Evolutionary conservation across 2,888 invertebrate genomes (phyloP).

Genomic region (Conus canariensis): DNA sequence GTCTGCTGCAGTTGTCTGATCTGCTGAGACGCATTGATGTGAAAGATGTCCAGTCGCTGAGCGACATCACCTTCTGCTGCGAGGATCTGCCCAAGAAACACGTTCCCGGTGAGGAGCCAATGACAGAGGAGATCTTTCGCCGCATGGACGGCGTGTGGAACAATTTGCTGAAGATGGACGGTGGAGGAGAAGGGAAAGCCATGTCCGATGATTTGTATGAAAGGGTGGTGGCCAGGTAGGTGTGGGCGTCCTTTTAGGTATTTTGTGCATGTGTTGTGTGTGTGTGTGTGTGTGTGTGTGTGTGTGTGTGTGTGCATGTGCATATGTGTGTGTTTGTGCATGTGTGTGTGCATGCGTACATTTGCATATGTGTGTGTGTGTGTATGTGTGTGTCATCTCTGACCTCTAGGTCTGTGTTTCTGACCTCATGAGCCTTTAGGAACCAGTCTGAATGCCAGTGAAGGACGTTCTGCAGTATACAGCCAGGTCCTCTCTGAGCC

Average conservation of each 20-base stretch:
- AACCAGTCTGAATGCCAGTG: no score
- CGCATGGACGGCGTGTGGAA: not conserved
- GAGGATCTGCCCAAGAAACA: slow-evolving; percentile 5
- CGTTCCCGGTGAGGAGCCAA: not conserved
- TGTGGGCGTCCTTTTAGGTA: no score
- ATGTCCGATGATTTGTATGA: slow-evolving; percentile 26
- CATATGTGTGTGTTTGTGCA: not conserved
- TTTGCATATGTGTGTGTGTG: no score
- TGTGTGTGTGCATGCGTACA: no score
- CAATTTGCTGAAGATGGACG: not conserved
- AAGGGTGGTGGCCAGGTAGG: not conserved
- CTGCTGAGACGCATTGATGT: not conserved
- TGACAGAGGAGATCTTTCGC: not conserved
- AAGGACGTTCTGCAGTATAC: no score
- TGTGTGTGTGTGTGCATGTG: not conserved
- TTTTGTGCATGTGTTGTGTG: no score
- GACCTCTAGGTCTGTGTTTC: no score
- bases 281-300: not conserved
- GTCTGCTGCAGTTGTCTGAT: not conserved
- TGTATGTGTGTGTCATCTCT: no score
- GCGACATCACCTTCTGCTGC: not conserved
- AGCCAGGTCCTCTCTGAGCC: no score
- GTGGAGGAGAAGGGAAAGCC: not conserved
- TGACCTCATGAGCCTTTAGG: no score
- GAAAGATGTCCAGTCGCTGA: not conserved